Conservation (phyloP, 2,888 invertebrate species). For the Cerceris rybyensis region DNA sequence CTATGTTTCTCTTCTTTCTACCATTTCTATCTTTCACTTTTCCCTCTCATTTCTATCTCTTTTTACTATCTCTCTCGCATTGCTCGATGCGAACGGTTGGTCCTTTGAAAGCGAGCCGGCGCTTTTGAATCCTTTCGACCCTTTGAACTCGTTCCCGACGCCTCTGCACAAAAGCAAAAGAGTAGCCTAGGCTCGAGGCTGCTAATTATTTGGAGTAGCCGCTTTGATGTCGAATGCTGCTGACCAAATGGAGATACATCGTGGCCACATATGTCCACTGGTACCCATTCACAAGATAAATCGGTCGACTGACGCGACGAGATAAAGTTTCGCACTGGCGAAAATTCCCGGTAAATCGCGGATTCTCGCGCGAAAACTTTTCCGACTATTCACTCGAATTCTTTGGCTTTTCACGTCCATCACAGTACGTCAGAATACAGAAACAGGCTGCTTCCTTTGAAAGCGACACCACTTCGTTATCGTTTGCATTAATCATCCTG, state of each 20-base stretch:
- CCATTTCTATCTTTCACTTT: background rate
- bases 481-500: background rate
- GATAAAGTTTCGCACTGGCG: constrained; percentile 30
- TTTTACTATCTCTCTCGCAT: background rate
- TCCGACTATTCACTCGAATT: background rate
- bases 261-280: constrained; percentile 22
- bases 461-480: background rate
- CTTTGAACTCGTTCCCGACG: constrained; percentile 65
- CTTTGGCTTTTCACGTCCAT: background rate
- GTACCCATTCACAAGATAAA: constrained; percentile 42
- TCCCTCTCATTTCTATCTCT: background rate
- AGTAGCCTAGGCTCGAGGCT: constrained; percentile 35
- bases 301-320: constrained; percentile 21
- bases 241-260: constrained; percentile 49
- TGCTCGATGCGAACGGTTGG: constrained; percentile 38
- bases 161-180: constrained; percentile 61
- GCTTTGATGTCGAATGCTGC: constrained; percentile 61
- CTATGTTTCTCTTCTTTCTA: background rate
- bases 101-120: constrained; percentile 60
- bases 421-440: background rate
- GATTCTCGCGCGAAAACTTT: background rate
- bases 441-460: background rate
- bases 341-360: constrained; percentile 13
- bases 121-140: constrained; percentile 71
- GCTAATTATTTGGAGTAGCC: constrained; percentile 69